These are phyloP conservation scores for Anthoptus insignis DNA, from an alignment of 2,888 invertebrate genomes.

Conservation along the genomic window DNA sequence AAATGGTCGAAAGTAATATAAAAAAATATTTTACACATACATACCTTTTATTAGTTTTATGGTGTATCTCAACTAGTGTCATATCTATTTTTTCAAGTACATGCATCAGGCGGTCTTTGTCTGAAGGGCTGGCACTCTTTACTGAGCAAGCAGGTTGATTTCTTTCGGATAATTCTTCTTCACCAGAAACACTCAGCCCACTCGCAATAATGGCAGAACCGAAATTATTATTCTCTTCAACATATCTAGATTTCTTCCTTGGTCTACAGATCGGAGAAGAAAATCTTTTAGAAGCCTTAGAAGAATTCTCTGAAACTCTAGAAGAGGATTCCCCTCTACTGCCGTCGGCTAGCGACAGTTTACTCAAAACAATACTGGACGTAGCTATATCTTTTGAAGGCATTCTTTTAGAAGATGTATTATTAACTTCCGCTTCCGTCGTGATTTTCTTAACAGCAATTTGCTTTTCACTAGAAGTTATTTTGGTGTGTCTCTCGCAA, in stretches of 20 bases:
- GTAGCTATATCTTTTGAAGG: not conserved
- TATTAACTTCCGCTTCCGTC: not conserved
- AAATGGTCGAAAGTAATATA: too few species aligned
- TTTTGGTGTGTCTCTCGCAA: conserved; percentile 44
- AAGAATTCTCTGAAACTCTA: not conserved
- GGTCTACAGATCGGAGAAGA: conserved; percentile 37
- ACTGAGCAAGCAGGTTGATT: conserved; percentile 44
- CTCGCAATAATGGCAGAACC: conserved; percentile 45
- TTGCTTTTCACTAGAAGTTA: conserved; percentile 27
- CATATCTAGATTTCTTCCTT: conserved; percentile 46
- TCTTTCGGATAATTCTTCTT: conserved; percentile 65
- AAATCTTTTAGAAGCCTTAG: conserved; percentile 31
- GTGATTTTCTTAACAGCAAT: not conserved
- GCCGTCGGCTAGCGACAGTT: not conserved
- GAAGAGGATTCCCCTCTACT: not conserved
- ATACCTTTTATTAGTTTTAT: conserved; percentile 64
- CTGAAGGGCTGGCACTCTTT: too few species aligned
- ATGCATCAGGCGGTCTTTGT: conserved; percentile 57
- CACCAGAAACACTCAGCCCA: conserved; percentile 56
- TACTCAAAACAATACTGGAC: not conserved
- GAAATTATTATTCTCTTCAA: conserved; percentile 44
- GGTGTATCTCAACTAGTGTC: conserved; percentile 64
- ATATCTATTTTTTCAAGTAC: conserved; percentile 69
- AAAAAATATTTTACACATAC: too few species aligned
- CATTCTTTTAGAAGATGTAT: not conserved